Percentiles rank a stretch among this genome's conserved stretches.
These are phyloP conservation scores for Gymnothorax reevesii DNA, from an alignment of 2,797 vertebrate genomes.

Conservation along the genomic window DNA sequence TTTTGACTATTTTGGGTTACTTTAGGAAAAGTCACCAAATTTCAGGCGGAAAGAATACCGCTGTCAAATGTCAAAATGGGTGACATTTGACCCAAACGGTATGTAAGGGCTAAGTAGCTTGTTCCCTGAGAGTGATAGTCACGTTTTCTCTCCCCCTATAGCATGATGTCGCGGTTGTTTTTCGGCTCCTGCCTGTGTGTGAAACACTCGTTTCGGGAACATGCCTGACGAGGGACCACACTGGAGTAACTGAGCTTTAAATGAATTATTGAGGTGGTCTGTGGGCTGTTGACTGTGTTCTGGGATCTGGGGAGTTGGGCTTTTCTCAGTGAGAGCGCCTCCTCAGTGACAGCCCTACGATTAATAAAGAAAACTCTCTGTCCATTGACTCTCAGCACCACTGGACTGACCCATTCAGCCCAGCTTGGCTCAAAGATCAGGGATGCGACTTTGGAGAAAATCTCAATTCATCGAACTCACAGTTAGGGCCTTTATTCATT, in stretches of 20 bases:
- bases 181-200: conserved; percentile 43
- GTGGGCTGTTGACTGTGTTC: neutral
- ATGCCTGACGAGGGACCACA: conserved; percentile 47
- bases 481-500: conserved; percentile 62
- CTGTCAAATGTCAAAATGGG: no score
- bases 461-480: conserved; percentile 64
- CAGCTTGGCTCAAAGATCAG: conserved; percentile 31
- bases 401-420: neutral
- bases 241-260: conserved; percentile 48
- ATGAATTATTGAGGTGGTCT: conserved; percentile 55
- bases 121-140: conserved; percentile 41
- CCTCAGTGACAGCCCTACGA: conserved; percentile 11
- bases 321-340: neutral
- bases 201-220: conserved; percentile 47
- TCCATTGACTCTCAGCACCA: conserved; percentile 36
- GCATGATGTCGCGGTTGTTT: conserved; percentile 32
- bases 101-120: neutral
- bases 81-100: no score
- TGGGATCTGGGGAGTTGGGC: conserved; percentile 18
- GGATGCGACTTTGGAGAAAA: conserved; percentile 57
- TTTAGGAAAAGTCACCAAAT: no score
- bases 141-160: conserved; percentile 18
- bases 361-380: conserved; percentile 27
- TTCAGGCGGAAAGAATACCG: no score
- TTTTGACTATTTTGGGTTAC: no score